phyloP scores from a whole-genome alignment of 2,113 vertebrate species.

The Hystrix brachyura region DNA sequence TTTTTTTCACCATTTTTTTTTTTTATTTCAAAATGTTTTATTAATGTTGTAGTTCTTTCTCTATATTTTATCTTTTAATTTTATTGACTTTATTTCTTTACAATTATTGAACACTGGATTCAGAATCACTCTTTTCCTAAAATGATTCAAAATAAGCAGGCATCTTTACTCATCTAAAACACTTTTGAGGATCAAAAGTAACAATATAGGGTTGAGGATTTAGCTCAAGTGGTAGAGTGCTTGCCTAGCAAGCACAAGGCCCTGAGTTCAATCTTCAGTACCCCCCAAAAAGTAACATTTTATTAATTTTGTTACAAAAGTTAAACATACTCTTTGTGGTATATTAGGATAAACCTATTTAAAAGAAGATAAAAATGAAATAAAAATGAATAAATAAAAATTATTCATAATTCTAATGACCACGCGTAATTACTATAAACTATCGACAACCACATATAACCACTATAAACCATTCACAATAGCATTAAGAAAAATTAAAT shows the following conservation, averaged over 20 bases:
- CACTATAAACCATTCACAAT: not conserved
- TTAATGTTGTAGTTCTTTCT: not conserved
- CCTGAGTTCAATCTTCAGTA: too few relatives aligned
- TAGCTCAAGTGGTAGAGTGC: too few relatives aligned
- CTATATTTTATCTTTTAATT: not conserved
- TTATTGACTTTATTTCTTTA: constrained; percentile 18
- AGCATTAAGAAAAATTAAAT: not conserved
- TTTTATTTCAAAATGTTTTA: not conserved
- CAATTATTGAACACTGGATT: not conserved
- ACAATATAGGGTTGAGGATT: not conserved
- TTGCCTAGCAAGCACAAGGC: too few relatives aligned
- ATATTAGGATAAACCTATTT: not conserved
- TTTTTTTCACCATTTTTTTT: not conserved
- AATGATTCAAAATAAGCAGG: not conserved
- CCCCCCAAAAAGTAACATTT: not conserved
- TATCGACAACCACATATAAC: not conserved
- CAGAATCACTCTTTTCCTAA: not conserved
- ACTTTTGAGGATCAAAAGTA: not conserved
- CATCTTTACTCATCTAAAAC: not conserved
- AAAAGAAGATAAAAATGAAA: not conserved
- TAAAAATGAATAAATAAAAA: not conserved
- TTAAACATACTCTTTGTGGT: not conserved
- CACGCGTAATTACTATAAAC: not conserved
- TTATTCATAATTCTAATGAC: not conserved
- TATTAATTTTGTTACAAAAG: not conserved